Conservation (phyloP, 2,113 vertebrate genomes). For the Andinoacara biseriatus region DNA sequence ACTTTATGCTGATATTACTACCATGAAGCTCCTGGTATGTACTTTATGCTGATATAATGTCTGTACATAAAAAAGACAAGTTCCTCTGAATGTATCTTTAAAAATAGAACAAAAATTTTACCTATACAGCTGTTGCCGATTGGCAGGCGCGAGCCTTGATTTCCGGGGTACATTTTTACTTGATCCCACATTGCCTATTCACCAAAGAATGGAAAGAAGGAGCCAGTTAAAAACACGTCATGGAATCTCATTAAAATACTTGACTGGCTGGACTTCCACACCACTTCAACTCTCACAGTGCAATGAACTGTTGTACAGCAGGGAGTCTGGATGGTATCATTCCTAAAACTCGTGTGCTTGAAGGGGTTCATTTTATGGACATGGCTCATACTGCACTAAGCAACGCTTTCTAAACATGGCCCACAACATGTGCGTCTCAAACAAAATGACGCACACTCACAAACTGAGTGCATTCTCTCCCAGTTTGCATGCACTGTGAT, state of each 20-base stretch:
- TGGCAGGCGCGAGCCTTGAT: background rate
- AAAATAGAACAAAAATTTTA: background rate
- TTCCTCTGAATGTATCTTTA: background rate
- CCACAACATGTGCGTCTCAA: slow-evolving; percentile 36
- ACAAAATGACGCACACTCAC: slow-evolving; percentile 29
- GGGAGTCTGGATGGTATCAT: slow-evolving; percentile 25
- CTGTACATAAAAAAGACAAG: background rate
- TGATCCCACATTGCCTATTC: slow-evolving; percentile 9
- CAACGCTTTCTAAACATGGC: slow-evolving; percentile 64
- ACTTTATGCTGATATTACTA: no score
- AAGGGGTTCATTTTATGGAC: slow-evolving; percentile 35
- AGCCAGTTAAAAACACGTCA: slow-evolving; percentile 50
- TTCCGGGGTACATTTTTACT: slow-evolving; percentile 2
- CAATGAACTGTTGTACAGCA: slow-evolving; percentile 16
- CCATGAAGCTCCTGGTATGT: no score
- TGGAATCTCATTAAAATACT: slow-evolving; percentile 75
- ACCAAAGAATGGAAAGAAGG: slow-evolving; percentile 32
- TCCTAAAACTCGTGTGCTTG: slow-evolving; percentile 9
- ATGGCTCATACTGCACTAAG: slow-evolving; percentile 23
- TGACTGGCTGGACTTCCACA: slow-evolving; percentile 34
- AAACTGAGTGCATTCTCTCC: slow-evolving; percentile 13
- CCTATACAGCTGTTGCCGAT: background rate
- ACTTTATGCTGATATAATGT: no score
- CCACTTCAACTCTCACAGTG: slow-evolving; percentile 53
- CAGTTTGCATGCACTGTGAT: slow-evolving; percentile 49